Conservation (phyloP, 2,888 invertebrate species). For the Agrotis segetum region DNA sequence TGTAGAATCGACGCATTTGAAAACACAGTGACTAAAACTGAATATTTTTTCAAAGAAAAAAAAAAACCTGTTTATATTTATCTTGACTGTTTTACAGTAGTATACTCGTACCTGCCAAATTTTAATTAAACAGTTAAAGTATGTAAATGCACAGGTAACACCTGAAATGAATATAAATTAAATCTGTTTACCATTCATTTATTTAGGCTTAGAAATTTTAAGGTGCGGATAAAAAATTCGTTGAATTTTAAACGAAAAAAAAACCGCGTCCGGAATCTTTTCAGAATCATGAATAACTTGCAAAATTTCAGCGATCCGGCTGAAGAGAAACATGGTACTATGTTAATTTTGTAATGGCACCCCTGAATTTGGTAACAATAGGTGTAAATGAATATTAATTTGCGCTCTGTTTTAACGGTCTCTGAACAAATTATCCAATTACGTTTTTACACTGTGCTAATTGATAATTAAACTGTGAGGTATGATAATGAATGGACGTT, state of each 20-base stretch:
- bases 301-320: slow-evolving; percentile 19
- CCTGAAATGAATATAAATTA: slow-evolving; percentile 54
- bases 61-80: too few species aligned
- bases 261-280: slow-evolving; percentile 29
- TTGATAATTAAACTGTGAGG: slow-evolving; percentile 12
- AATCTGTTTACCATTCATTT: slow-evolving; percentile 63
- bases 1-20: too few species aligned
- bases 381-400: slow-evolving; percentile 47
- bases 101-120: slow-evolving; percentile 2
- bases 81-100: too few species aligned
- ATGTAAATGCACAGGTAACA: slow-evolving; percentile 8
- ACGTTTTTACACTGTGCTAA: slow-evolving; percentile 19
- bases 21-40: too few species aligned
- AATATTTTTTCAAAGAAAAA: too few species aligned
- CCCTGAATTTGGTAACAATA: slow-evolving; percentile 41
- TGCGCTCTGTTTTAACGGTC: slow-evolving; percentile 17
- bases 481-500: neutral
- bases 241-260: slow-evolving; percentile 57
- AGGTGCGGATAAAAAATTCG: slow-evolving; percentile 40
- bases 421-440: slow-evolving; percentile 19
- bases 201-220: slow-evolving; percentile 53
- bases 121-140: slow-evolving; percentile 23
- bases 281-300: slow-evolving; percentile 58
- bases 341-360: slow-evolving; percentile 57
- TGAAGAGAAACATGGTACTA: slow-evolving; percentile 22